These are phyloP conservation scores for Plemyria rubiginata DNA, from an alignment of 2,888 invertebrate genomes.

Conservation along the genomic window DNA sequence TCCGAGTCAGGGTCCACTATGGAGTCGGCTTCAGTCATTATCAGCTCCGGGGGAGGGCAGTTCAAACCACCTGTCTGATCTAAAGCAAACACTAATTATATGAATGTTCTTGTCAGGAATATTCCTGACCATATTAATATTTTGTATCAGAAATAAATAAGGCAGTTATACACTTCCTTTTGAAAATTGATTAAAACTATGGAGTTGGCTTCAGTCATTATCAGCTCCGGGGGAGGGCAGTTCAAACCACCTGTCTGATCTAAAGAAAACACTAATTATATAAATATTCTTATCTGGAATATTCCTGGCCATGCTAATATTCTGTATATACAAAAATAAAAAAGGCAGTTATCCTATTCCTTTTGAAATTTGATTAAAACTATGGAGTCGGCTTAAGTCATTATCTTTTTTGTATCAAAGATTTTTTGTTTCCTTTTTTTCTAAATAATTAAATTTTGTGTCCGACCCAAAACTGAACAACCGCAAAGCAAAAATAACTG, in stretches of 20 bases:
- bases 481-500: neutral
- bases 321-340: no score
- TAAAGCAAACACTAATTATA: slow-evolving; percentile 44
- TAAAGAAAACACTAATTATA: slow-evolving; percentile 44
- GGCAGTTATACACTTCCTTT: no score
- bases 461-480: neutral
- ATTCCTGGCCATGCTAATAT: no score
- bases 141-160: no score
- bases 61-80: slow-evolving; percentile 49
- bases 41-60: slow-evolving; percentile 73
- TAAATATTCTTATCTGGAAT: neutral
- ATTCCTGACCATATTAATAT: no score
- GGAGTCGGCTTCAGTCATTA: slow-evolving; percentile 75
- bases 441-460: no score
- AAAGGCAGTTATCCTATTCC: no score
- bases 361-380: no score
- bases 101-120: neutral
- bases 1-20: slow-evolving; percentile 73
- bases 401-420: no score
- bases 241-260: slow-evolving; percentile 49
- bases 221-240: slow-evolving; percentile 73
- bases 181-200: no score
- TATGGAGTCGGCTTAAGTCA: no score
- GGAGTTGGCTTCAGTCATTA: slow-evolving; percentile 75
- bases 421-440: no score